These are phyloP conservation scores for Pristionchus maxplancki DNA, from an alignment of 2,888 invertebrate genomes.

Conservation along the genomic window DNA sequence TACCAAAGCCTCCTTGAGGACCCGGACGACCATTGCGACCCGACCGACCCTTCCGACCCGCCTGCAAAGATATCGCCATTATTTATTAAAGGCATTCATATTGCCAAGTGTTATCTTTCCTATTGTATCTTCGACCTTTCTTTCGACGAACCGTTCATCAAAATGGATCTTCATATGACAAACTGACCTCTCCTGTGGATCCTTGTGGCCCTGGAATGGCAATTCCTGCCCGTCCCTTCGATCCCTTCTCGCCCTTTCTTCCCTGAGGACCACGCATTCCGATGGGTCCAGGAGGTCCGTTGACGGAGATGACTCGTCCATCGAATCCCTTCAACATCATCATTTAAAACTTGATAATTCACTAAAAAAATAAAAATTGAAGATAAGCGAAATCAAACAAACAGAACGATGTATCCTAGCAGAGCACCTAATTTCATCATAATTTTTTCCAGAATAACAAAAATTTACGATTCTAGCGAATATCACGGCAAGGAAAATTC, in stretches of 20 bases:
- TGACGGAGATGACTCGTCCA: slow-evolving; percentile 65
- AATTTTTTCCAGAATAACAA: too few species aligned
- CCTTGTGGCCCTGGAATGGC: slow-evolving; percentile 70
- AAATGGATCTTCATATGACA: too few species aligned
- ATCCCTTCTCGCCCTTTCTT: slow-evolving; percentile 69
- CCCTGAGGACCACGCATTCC: slow-evolving; percentile 70
- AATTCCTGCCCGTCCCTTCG: slow-evolving; percentile 69
- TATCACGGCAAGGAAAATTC: too few species aligned
- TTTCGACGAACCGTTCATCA: background rate
- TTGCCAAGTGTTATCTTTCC: too few species aligned
- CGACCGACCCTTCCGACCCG: slow-evolving; percentile 63
- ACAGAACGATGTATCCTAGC: too few species aligned
- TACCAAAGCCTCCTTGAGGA: slow-evolving; percentile 67
- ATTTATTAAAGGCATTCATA: background rate
- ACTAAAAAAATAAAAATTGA: too few species aligned
- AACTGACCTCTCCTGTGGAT: slow-evolving; percentile 64
- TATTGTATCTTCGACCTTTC: background rate
- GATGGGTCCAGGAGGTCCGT: slow-evolving; percentile 66
- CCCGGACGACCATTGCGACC: slow-evolving; percentile 68
- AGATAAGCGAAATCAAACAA: too few species aligned
- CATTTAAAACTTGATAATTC: too few species aligned
- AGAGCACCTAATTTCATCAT: too few species aligned
- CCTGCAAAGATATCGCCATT: background rate
- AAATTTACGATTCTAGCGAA: too few species aligned
- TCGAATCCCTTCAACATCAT: slow-evolving; percentile 69